Percentiles rank a stretch among this genome's conserved stretches.
Evolutionary conservation across 2,888 invertebrate genomes (phyloP).

Genomic region (Philopedon plagiatum): DNA sequence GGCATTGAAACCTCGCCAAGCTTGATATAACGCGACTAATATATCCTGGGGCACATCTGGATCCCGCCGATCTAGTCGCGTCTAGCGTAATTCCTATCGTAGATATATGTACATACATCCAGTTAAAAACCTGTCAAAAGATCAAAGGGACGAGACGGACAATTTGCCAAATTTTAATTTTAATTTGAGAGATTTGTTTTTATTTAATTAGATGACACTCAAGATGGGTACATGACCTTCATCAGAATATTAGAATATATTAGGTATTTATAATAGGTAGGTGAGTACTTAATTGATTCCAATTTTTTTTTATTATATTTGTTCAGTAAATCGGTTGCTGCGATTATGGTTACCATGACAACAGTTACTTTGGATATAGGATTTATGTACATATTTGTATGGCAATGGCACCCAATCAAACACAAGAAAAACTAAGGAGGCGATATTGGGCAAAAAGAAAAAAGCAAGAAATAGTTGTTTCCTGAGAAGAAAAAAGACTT

Average conservation of each 20-base stretch:
- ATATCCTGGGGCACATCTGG: constrained; percentile 67
- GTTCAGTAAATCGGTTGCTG: no score
- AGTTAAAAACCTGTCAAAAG: constrained; percentile 38
- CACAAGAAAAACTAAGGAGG: no score
- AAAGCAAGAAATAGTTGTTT: no score
- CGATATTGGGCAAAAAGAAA: no score
- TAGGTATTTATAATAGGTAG: no score
- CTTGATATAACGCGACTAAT: constrained; percentile 68
- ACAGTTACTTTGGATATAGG: no score
- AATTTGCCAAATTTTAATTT: constrained; percentile 40
- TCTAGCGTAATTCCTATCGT: constrained; percentile 43
- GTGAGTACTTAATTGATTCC: no score
- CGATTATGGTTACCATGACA: no score
- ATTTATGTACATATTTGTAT: no score
- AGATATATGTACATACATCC: constrained; percentile 25
- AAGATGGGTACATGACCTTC: neutral
- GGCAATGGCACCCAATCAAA: no score
- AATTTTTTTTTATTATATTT: no score
- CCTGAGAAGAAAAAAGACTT: no score
- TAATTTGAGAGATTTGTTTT: constrained; percentile 27
- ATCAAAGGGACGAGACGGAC: constrained; percentile 38
- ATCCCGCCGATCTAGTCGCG: constrained; percentile 55
- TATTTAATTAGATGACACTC: constrained; percentile 6
- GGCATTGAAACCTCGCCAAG: constrained; percentile 68
- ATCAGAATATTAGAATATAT: neutral